Base-by-base conservation (phyloP, 1,140 invertebrate genomes). In the Trichoplusia ni region DNA sequence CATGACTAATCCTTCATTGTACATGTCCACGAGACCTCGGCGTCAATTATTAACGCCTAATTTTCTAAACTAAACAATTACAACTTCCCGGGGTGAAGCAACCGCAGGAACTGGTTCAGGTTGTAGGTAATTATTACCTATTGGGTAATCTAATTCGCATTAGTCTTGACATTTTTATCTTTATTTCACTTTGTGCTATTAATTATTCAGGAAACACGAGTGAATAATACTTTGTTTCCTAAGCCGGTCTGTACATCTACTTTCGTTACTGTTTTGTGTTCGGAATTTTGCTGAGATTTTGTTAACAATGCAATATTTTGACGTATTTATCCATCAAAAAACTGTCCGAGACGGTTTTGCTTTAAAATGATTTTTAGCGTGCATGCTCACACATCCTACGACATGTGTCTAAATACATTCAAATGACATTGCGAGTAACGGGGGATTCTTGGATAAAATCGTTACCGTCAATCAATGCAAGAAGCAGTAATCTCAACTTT, bases 11-110 rank as follows among this genome's bases (percentile, higher is more conserved):
- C 2, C 19, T 49, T 14, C 14, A 58, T 58, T 29, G 53, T 53
- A 25, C 21, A 53, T 40, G 47, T 31, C 37, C 25, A 40, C 4
- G 14, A 42, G 37, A 63, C 60, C 60, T 63, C 31, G 47, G 29
- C 60, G 1, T 2, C 60, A 18, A 51, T 53, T 63, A 40, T 47
- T 4, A 29, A 40, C 60, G 47, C 35, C n/a, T 63, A 9, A 53
- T 63, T 63, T 63, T 63, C 4, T 63, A 53, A 33, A 53, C 19
- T 14, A 40, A 14, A 23, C 7, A 53, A 58, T 44, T 16, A 44
- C n/a, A 25, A 42, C 53, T 65, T 65, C 63, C 51, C 40, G 53
- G 51, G 23, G 1, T 44, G n/a, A 14, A 2, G 35, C 23, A 63
- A 31, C 21, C 11, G 16, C 40, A 60, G 56, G 56, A 59, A 58